These are phyloP conservation scores for Ectemnius lituratus DNA, from an alignment of 2,888 invertebrate species.

Conservation along the genomic window DNA sequence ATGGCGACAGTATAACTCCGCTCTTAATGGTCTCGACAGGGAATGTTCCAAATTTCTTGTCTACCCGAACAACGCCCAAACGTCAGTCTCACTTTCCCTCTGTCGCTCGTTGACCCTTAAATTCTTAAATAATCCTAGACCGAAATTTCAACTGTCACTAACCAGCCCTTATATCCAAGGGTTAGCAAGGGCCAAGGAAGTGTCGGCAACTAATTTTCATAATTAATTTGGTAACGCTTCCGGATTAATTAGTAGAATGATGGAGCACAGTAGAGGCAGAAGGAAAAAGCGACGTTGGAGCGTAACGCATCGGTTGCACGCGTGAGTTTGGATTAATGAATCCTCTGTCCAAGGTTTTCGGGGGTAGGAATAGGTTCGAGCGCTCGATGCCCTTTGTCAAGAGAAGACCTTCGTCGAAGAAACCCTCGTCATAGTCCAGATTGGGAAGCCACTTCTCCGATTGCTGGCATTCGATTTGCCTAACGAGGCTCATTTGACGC, in stretches of 20 bases:
- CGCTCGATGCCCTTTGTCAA: slow-evolving; percentile 33
- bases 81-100: too few relatives aligned
- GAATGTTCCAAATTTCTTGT: too few relatives aligned
- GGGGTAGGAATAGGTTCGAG: background rate
- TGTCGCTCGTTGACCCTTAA: too few relatives aligned
- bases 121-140: too few relatives aligned
- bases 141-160: too few relatives aligned
- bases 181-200: background rate
- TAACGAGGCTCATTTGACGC: slow-evolving; percentile 70
- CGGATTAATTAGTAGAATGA: slow-evolving; percentile 3
- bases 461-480: slow-evolving; percentile 58
- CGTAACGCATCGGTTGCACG: slow-evolving; percentile 34
- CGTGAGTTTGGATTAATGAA: slow-evolving; percentile 50
- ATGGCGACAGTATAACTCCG: slow-evolving; percentile 36
- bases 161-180: too few relatives aligned
- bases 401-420: slow-evolving; percentile 37
- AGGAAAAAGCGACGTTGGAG: background rate
- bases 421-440: slow-evolving; percentile 33
- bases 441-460: slow-evolving; percentile 42
- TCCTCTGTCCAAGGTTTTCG: slow-evolving; percentile 19
- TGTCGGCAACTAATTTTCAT: background rate
- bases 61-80: too few relatives aligned
- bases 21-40: background rate
- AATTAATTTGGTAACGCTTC: background rate
- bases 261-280: background rate